Evolutionary conservation across 2,797 vertebrate species (phyloP).

Genomic region (Huso huso): DNA sequence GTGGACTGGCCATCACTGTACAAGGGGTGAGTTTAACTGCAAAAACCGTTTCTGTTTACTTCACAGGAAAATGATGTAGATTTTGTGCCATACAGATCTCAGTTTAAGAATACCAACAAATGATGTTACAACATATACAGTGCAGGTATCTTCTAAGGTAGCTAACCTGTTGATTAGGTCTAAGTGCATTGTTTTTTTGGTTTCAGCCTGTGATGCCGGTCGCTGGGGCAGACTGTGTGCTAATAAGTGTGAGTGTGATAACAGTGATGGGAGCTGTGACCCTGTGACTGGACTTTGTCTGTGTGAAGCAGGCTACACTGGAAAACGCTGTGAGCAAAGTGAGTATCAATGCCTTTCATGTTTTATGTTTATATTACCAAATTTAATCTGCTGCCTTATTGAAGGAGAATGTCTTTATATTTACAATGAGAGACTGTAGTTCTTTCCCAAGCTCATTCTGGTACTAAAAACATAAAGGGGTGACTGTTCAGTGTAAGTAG

Average conservation of each 20-base stretch:
- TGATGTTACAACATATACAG: too few species aligned
- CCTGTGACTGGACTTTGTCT: slow-evolving; percentile 47
- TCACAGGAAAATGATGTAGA: not conserved
- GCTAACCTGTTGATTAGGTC: not conserved
- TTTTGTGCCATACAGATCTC: too few species aligned
- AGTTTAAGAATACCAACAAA: too few species aligned
- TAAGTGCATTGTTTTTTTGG: not conserved
- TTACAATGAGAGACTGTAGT: slow-evolving; percentile 28
- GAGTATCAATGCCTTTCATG: slow-evolving; percentile 22
- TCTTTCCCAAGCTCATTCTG: too few species aligned
- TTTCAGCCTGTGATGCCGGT: slow-evolving; percentile 52
- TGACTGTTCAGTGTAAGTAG: too few species aligned
- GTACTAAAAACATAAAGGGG: too few species aligned
- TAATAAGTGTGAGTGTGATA: slow-evolving; percentile 43
- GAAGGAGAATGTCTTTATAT: not conserved
- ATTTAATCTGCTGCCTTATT: too few species aligned
- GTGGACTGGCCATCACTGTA: slow-evolving; percentile 43
- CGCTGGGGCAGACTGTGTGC: slow-evolving; percentile 50
- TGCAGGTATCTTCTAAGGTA: too few species aligned
- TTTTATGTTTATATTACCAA: not conserved
- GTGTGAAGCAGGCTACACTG: slow-evolving; percentile 48
- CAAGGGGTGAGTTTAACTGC: slow-evolving; percentile 27
- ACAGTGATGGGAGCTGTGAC: slow-evolving; percentile 45
- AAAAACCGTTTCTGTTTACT: not conserved
- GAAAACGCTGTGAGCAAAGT: slow-evolving; percentile 47